Evolutionary conservation across 2,888 invertebrate species (phyloP), one percentile per base, ranked within the genome.

Genomic region (Drosophila basisetae): DNA sequence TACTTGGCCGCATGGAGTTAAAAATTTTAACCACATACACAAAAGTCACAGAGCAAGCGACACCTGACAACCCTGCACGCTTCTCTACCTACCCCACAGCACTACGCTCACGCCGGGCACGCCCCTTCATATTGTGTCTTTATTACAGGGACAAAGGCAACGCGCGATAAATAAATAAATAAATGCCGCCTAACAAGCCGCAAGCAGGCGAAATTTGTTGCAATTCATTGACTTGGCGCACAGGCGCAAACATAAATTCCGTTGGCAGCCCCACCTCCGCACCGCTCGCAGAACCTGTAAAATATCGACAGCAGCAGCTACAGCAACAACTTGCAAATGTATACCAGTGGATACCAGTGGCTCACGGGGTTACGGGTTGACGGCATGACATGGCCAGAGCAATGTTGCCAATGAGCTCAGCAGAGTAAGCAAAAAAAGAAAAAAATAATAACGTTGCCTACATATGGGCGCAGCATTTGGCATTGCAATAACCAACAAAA

Each of bases 181-280:
- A 85, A 85, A 85, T 78, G 82, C 89, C 75, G 84, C 81, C 89
- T 85, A 89, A 89, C 90, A 85, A 90, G 86, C 89, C 89, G 71
- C 83, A 90, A 80, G 78, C 69, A 71, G 72, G 71, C 75, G 82
- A 91, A 91, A 91, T 91, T 91, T 91, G 92, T 91, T 91, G 91
- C 91, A 91, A 91, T 89, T 91, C 91, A 91, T 91, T 91, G 92
- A 91, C 91, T 91, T 89, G 90, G 84, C 82, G 88, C 83, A 89
- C 80, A 83, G 84, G 80, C 86, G 76, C 73, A 80, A 81, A 82
- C 88, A 91, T 91, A 91, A 91, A 91, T 91, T 91, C 77, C 69
- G 55, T 18, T 31, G 63, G 54, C 68, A 41, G 4, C 76, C 25
- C 37, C 13, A 1, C 7, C 4, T 13, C 7, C 13, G 13, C 30